Evolutionary conservation across 35 echinoderm and acorn worm species (phyloP), one percentile per base, ranked within the genome.

Genomic region (Acanthaster planci): DNA sequence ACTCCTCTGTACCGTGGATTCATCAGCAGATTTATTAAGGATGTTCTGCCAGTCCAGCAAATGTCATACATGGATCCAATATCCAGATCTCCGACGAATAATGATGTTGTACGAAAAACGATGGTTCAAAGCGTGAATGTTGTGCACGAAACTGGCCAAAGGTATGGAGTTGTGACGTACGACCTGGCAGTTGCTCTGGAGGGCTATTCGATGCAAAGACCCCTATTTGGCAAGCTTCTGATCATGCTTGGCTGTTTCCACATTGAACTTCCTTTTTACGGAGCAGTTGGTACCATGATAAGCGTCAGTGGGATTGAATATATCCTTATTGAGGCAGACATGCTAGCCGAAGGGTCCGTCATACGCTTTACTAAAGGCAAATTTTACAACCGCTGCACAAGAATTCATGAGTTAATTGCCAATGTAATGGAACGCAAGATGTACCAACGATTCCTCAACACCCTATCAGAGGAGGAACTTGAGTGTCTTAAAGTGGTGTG

Each of bases 51-150:
- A 76, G 39, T 95, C 27, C 92, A 95, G 54, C 78, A 68, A 32
- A 94, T 90, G 47, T 87, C 78, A 38, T 94, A 94, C 80, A 94
- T 90, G 93, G 87, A 94, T 51, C 93, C 93, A 29, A 94, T 94
- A 83, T 78, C 88, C 2, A 90, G 54, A 84, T 90, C 88, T 40
- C 93, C 93, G 67, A 95, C 93, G 1, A 95, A 95, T 72, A 95
- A 95, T 84, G 87, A 94, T 78, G 88, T 95, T 15, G 84, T 90
- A 39, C 87, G 72, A 37, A 87, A 94, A 32, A 95, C 84, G 37
- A 90, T 95, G 93, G 76, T 90, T 18, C 84, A 53, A 7, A 83
- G 60, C 17, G 58, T 95, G 64, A 91, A 79, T 19, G 37, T 90
- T 53, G 88, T 88, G 2, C 90, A 87, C 23, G 77, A 87, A 91